Evolutionary conservation across 2,797 vertebrate genomes (phyloP).

Genomic region (Acestrorhynchus altus): DNA sequence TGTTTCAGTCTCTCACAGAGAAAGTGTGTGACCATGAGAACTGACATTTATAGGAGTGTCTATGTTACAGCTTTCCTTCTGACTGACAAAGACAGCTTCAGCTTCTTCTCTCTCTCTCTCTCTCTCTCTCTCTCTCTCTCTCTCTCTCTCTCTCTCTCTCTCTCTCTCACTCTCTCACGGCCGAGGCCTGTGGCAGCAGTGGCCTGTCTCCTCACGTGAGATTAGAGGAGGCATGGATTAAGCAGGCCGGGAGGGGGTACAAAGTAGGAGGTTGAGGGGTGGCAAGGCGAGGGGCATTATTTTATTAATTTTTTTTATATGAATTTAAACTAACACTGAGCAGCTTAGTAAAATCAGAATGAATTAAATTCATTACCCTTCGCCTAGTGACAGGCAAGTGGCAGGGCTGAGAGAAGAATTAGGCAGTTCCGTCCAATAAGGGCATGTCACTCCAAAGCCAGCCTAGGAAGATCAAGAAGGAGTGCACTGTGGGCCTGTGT

Average conservation of each 20-base stretch:
- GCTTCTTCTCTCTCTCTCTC: conserved; percentile 9
- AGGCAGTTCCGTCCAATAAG: conserved; percentile 55
- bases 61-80: conserved; percentile 49
- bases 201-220: conserved; percentile 62
- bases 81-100: conserved; percentile 52
- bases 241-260: conserved; percentile 49
- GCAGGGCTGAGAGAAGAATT: conserved; percentile 54
- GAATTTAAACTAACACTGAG: conserved; percentile 67
- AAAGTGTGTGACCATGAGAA: conserved; percentile 42
- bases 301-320: conserved; percentile 49
- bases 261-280: conserved; percentile 27
- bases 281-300: neutral
- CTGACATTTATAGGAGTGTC: conserved; percentile 58
- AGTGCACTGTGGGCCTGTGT: neutral
- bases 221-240: conserved; percentile 70
- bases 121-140: neutral
- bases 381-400: conserved; percentile 54
- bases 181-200: conserved; percentile 53
- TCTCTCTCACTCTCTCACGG: neutral
- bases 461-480: conserved; percentile 37
- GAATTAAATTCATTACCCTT: conserved; percentile 69
- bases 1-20: conserved; percentile 51
- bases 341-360: conserved; percentile 68
- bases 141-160: neutral
- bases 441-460: conserved; percentile 49